Percentiles rank a stretch among this genome's conserved stretches.
Conservation (phyloP, 2,113 vertebrate genomes). For the Pandion haliaetus region DNA sequence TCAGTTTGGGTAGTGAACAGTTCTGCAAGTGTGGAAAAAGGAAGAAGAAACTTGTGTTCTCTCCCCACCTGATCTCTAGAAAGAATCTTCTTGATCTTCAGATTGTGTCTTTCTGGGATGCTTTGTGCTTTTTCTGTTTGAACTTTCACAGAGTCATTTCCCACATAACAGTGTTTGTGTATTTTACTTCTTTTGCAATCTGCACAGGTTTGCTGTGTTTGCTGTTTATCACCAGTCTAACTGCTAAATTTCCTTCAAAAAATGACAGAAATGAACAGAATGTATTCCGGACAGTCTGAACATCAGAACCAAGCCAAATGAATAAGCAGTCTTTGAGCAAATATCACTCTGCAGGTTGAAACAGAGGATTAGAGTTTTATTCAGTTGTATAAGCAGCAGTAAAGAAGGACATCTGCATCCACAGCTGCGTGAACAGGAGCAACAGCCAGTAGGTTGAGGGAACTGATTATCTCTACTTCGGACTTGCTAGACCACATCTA, state of each 20-base stretch:
- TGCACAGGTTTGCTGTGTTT: background rate
- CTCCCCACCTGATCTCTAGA: background rate
- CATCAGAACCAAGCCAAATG: background rate
- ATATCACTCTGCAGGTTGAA: background rate
- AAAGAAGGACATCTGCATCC: background rate
- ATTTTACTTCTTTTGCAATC: background rate
- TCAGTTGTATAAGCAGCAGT: background rate
- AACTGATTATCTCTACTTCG: background rate
- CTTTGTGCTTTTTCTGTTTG: background rate
- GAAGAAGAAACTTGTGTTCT: background rate
- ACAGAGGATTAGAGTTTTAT: background rate
- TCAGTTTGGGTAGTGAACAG: background rate
- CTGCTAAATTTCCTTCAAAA: background rate
- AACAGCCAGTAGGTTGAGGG: background rate
- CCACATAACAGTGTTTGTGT: background rate
- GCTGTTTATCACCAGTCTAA: background rate
- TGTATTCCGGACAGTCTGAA: background rate
- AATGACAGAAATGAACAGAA: background rate
- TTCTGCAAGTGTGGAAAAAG: background rate
- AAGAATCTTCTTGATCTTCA: background rate
- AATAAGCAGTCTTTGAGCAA: background rate
- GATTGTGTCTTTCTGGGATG: background rate
- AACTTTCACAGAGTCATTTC: background rate
- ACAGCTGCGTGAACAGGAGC: background rate
- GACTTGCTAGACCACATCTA: background rate